Conservation (phyloP, 2,888 invertebrate genomes). For the Cinara cedri region DNA sequence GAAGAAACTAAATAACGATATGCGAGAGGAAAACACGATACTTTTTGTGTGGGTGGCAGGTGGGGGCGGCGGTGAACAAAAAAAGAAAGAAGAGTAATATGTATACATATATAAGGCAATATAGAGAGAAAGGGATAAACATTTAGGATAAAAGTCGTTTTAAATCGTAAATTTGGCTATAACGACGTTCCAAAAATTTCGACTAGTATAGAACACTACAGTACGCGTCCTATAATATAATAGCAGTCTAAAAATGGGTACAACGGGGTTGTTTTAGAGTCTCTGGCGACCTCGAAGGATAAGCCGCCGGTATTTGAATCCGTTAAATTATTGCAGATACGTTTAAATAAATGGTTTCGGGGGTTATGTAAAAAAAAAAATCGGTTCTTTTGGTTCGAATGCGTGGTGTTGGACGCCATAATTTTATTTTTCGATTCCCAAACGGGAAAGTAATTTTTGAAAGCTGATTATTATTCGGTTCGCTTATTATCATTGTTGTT, state of each 20-base stretch:
- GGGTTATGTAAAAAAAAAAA: conserved; percentile 16
- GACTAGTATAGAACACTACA: conserved; percentile 23
- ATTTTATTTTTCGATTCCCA: conserved; percentile 12
- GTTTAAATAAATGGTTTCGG: conserved; percentile 17
- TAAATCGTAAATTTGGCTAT: conserved; percentile 38
- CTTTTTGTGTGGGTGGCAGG: too few relatives aligned
- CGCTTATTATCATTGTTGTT: not conserved
- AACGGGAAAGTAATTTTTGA: not conserved
- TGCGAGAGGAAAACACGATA: not conserved
- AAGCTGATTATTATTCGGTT: conserved; percentile 9
- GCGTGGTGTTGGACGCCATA: not conserved
- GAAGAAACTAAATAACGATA: not conserved
- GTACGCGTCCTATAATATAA: not conserved
- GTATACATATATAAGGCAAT: conserved; percentile 6
- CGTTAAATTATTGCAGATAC: conserved; percentile 30
- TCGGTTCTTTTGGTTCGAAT: conserved; percentile 18
- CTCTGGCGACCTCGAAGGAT: conserved; percentile 24
- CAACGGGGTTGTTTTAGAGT: conserved; percentile 24
- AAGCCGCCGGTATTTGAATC: conserved; percentile 26
- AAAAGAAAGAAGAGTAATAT: conserved; percentile 9
- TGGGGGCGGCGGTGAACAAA: too few relatives aligned
- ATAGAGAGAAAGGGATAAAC: conserved; percentile 17
- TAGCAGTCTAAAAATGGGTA: conserved; percentile 17
- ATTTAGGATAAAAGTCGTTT: conserved; percentile 40
- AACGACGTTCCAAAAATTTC: conserved; percentile 24